phyloP scores from a whole-genome alignment of 2,888 invertebrate species.

The Trilocha varians region DNA sequence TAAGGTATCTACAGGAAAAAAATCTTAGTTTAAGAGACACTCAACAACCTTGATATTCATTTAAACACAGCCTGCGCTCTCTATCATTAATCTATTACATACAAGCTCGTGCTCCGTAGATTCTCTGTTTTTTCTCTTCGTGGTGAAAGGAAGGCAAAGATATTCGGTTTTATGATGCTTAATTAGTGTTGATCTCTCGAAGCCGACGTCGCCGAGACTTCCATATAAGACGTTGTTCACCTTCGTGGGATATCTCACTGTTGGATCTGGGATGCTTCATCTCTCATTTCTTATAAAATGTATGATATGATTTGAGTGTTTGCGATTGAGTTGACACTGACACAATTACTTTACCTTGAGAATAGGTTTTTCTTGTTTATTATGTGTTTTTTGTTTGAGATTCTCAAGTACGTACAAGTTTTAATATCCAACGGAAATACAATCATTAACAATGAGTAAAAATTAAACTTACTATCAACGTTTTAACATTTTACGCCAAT shows the following conservation, averaged over 20 bases:
- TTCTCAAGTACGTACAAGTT: too few species aligned
- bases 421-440: too few species aligned
- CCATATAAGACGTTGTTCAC: constrained; percentile 41
- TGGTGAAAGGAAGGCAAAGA: constrained; percentile 66
- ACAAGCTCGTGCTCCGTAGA: constrained; percentile 50
- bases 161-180: constrained; percentile 66
- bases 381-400: too few species aligned
- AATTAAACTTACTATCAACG: too few species aligned
- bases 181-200: constrained; percentile 63
- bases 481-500: too few species aligned
- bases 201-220: constrained; percentile 28
- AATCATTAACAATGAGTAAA: too few species aligned
- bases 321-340: too few species aligned
- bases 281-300: constrained; percentile 9
- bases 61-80: constrained; percentile 56
- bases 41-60: constrained; percentile 25
- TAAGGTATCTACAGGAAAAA: too few species aligned
- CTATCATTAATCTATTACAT: constrained; percentile 71
- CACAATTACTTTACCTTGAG: too few species aligned
- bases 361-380: too few species aligned
- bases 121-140: too few species aligned
- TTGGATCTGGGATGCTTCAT: constrained; percentile 45
- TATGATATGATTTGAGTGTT: not conserved
- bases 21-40: not conserved
- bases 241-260: constrained; percentile 49